A percentile compares a stretch with the other conserved stretches of the same genome.
Conservation (phyloP, 2,797 vertebrate species). For the Sardinella longiceps region DNA sequence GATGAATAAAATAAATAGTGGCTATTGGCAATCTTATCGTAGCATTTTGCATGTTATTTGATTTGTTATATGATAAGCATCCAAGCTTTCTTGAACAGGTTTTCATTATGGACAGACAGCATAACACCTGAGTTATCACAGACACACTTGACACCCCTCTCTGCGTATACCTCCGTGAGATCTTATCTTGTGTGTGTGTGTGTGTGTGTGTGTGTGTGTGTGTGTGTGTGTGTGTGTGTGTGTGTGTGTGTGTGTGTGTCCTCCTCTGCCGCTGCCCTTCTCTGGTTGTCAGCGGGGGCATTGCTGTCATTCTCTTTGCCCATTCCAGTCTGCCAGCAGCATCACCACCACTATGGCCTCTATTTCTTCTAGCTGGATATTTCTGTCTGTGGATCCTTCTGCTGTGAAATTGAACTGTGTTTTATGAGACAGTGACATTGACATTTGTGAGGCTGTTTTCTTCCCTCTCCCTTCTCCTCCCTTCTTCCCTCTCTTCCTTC, state of each 20-base stretch:
- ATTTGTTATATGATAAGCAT: not conserved
- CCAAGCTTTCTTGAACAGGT: not conserved
- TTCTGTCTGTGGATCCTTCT: slow-evolving; percentile 22
- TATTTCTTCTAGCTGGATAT: not conserved
- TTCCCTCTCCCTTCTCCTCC: slow-evolving; percentile 38
- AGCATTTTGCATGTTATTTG: not conserved
- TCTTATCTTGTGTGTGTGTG: not conserved
- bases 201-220: too few species aligned
- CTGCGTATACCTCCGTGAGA: not conserved
- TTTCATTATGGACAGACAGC: not conserved
- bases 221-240: too few species aligned
- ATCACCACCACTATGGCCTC: not conserved
- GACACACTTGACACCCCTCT: not conserved
- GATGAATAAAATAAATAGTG: not conserved
- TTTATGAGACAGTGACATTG: slow-evolving; percentile 45
- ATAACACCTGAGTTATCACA: not conserved
- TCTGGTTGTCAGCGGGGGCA: not conserved
- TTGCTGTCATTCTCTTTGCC: not conserved
- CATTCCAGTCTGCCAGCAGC: not conserved
- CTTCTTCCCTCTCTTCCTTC: slow-evolving; percentile 50
- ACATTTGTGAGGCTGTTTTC: slow-evolving; percentile 36
- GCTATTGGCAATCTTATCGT: not conserved
- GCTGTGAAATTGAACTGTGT: slow-evolving; percentile 26
- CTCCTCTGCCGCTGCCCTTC: not conserved
- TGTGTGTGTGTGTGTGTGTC: too few species aligned